Conservation (phyloP, 2,888 invertebrate species). For the Lepidocyrtoides sp. region DNA sequence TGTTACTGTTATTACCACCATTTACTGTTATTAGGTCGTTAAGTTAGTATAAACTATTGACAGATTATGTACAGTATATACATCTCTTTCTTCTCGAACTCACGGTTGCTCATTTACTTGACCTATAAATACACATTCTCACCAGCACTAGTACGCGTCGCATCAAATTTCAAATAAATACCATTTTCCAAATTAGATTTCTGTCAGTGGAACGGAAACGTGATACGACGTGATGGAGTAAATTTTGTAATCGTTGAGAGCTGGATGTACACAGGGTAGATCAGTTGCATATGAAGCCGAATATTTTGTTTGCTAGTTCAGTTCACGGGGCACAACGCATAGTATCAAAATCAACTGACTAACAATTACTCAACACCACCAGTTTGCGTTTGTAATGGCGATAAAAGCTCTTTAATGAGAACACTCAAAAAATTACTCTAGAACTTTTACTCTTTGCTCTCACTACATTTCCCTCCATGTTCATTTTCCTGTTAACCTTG, state of each 20-base stretch:
- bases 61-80: too few relatives aligned
- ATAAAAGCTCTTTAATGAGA: background rate
- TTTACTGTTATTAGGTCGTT: too few relatives aligned
- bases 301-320: too few relatives aligned
- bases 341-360: too few relatives aligned
- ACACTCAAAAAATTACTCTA: background rate
- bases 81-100: background rate
- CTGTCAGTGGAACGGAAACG: slow-evolving; percentile 3
- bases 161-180: slow-evolving; percentile 43
- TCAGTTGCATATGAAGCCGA: too few relatives aligned
- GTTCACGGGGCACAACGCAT: too few relatives aligned
- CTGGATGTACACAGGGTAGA: too few relatives aligned
- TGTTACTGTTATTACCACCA: too few relatives aligned
- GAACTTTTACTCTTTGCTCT: background rate
- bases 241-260: background rate
- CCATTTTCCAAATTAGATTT: slow-evolving; percentile 46
- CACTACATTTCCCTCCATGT: background rate
- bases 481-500: background rate
- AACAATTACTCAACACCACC: background rate
- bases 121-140: background rate
- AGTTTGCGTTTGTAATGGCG: background rate
- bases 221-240: background rate
- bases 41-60: too few relatives aligned
- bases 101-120: background rate
- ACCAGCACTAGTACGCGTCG: background rate